A percentile compares a stretch with the other conserved stretches of the same genome.
Evolutionary conservation across 2,113 vertebrate genomes (phyloP).

Genomic region (Cololabis saira): DNA sequence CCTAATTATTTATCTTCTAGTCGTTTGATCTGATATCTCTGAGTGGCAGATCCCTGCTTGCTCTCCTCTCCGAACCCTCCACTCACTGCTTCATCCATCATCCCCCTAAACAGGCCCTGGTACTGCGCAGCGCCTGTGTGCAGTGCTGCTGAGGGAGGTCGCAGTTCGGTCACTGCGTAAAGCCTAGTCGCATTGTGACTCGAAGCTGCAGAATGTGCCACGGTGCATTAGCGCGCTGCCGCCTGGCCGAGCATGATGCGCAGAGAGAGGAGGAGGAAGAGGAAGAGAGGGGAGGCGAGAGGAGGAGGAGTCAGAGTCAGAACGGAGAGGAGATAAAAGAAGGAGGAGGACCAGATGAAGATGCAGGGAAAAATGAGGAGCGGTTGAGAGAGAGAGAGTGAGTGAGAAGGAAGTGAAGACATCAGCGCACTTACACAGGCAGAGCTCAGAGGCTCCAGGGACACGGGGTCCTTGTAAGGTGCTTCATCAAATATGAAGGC

Average conservation of each 20-base stretch:
- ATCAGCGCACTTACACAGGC: conserved; percentile 81
- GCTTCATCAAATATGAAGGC: conserved; percentile 78
- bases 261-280: conserved; percentile 30
- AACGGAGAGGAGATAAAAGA: conserved; percentile 11
- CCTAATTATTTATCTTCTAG: conserved; percentile 30
- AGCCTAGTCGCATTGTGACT: conserved; percentile 74
- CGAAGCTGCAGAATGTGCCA: conserved; percentile 81
- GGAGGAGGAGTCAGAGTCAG: conserved; percentile 40
- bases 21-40: conserved; percentile 37
- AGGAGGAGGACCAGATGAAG: background rate
- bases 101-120: conserved; percentile 30
- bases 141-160: conserved; percentile 62
- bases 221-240: conserved; percentile 79
- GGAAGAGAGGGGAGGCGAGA: background rate
- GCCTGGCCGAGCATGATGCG: conserved; percentile 68
- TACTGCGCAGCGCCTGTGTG: conserved; percentile 29
- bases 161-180: conserved; percentile 78
- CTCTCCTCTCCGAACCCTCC: conserved; percentile 5
- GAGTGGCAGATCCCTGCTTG: conserved; percentile 28
- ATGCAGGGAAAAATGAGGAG: background rate
- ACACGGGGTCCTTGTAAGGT: conserved; percentile 60
- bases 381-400: background rate
- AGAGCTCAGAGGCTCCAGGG: conserved; percentile 58
- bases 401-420: conserved; percentile 30
- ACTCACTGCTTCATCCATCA: conserved; percentile 20